phyloP scores from a whole-genome alignment of 2,888 invertebrate genomes.

The Chrysolina oricalcia region DNA sequence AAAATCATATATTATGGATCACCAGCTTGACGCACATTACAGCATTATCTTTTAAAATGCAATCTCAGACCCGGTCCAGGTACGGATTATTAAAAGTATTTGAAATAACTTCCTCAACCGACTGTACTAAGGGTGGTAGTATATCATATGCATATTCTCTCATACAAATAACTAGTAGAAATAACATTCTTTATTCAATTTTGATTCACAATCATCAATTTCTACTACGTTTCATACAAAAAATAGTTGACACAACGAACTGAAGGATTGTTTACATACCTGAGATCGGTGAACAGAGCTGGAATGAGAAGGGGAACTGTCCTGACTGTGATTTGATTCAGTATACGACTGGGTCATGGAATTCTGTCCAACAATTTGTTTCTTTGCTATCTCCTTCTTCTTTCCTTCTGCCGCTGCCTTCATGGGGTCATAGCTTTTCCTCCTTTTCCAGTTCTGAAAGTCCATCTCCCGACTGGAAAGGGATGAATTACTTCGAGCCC shows the following conservation, averaged over 20 bases:
- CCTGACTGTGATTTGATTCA: conserved; percentile 63
- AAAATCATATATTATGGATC: too few species aligned
- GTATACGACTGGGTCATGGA: conserved; percentile 69
- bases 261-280: conserved; percentile 57
- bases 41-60: too few species aligned
- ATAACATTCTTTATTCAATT: background rate
- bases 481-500: conserved; percentile 79
- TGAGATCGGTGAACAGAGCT: conserved; percentile 71
- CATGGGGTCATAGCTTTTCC: conserved; percentile 96
- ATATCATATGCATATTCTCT: background rate
- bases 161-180: background rate
- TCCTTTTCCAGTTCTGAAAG: conserved; percentile 95
- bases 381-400: conserved; percentile 76
- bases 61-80: too few species aligned
- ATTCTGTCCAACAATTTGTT: conserved; percentile 55
- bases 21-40: too few species aligned
- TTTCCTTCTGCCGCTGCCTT: conserved; percentile 93
- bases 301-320: conserved; percentile 71
- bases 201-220: background rate
- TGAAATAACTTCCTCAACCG: background rate
- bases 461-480: conserved; percentile 86
- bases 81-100: too few species aligned
- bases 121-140: background rate
- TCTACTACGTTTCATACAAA: background rate
- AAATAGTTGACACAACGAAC: conserved; percentile 21